Percentiles rank a stretch among this genome's conserved stretches.
These are phyloP conservation scores for Alethe castanea DNA, from an alignment of 2,113 vertebrate genomes.

Conservation along the genomic window DNA sequence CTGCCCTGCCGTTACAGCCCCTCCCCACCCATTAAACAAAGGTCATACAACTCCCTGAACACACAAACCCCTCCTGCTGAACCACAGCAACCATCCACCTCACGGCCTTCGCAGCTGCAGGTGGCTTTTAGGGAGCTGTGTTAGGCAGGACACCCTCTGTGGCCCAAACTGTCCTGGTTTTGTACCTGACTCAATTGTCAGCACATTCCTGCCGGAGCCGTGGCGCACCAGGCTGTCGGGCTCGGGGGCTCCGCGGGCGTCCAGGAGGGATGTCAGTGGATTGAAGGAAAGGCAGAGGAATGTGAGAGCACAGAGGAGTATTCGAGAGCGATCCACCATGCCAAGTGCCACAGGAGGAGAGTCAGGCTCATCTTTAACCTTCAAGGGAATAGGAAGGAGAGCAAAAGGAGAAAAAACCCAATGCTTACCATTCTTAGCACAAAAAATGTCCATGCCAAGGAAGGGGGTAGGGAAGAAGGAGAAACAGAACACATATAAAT, in stretches of 20 bases:
- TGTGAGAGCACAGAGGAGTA: constrained; percentile 92
- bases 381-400: background rate
- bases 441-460: background rate
- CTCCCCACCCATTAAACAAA: background rate
- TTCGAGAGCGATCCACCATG: constrained; percentile 98
- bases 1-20: background rate
- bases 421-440: background rate
- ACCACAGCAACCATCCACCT: rapidly evolving
- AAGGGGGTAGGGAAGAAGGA: background rate
- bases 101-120: rapidly evolving
- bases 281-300: constrained; percentile 96
- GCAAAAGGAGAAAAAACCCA: background rate
- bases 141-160: background rate
- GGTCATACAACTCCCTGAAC: background rate
- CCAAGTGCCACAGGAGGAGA: constrained; percentile 89
- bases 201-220: constrained; percentile 77
- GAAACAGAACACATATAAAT: background rate
- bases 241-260: constrained; percentile 35
- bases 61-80: background rate
- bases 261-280: constrained; percentile 88
- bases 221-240: constrained; percentile 60
- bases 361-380: constrained; percentile 95
- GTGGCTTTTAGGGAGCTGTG: rapidly evolving
- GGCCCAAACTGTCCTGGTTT: background rate
- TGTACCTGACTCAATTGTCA: constrained; percentile 80